Conservation (phyloP, 2,888 invertebrate species). For the Ametastegia equiseti region DNA sequence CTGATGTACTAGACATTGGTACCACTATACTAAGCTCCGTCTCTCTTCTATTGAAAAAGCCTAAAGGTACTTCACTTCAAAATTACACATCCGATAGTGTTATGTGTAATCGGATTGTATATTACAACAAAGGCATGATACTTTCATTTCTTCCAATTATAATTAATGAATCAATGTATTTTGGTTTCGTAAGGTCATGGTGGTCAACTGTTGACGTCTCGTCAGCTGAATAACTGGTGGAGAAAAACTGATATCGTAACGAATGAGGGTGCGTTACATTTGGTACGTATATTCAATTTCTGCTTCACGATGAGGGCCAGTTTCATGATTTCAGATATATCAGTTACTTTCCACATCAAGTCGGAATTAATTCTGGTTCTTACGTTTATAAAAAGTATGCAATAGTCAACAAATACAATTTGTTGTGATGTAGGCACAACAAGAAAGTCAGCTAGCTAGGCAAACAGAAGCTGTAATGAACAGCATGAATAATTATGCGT, state of each 20-base stretch:
- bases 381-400: background rate
- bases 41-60: constrained; percentile 32
- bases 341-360: too few species aligned
- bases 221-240: background rate
- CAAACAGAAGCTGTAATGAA: constrained; percentile 37
- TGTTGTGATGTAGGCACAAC: constrained; percentile 28
- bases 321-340: background rate
- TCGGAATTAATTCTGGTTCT: too few species aligned
- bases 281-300: background rate
- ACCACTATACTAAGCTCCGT: constrained; percentile 36
- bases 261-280: background rate
- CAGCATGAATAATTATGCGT: constrained; percentile 39
- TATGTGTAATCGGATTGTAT: background rate
- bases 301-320: background rate
- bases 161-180: background rate
- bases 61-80: constrained; percentile 14
- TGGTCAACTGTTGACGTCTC: background rate
- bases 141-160: background rate
- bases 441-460: constrained; percentile 6
- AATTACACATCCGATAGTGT: background rate
- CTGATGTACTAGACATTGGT: constrained; percentile 44
- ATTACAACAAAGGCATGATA: background rate
- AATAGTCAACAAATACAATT: background rate
- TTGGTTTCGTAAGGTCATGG: background rate
- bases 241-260: background rate